A percentile compares a stretch with the other conserved stretches of the same genome.
Evolutionary conservation across 2,797 vertebrate genomes (phyloP).

Genomic region (Muscicapa comitata): DNA sequence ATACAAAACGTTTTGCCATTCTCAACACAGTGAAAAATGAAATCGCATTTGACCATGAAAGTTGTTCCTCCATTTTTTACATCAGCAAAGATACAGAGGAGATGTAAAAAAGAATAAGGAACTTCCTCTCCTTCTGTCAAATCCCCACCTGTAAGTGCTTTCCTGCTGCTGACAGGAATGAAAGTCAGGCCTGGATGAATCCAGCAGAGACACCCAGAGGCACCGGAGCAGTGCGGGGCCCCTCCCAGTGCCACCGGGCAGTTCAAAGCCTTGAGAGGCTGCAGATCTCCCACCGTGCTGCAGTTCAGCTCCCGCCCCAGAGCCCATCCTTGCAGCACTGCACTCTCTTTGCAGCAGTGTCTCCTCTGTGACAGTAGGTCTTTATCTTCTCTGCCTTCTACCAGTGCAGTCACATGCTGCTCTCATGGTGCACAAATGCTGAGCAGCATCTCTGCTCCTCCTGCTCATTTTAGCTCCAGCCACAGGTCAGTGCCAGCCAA

Average conservation of each 20-base stretch:
- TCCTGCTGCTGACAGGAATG: conserved; percentile 15
- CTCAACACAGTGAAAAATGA: background rate
- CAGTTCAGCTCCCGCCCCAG: background rate
- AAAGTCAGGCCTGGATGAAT: conserved; percentile 1
- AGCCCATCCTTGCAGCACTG: background rate
- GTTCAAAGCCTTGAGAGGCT: background rate
- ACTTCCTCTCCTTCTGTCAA: background rate
- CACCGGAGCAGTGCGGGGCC: background rate
- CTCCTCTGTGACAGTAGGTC: background rate
- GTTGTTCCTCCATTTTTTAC: background rate
- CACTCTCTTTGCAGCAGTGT: background rate
- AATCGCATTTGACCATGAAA: background rate
- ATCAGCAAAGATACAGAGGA: background rate
- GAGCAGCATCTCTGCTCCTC: background rate
- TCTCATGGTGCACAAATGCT: fast-evolving
- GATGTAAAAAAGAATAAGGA: background rate
- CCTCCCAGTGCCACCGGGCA: background rate
- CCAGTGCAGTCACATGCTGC: background rate
- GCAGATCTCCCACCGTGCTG: background rate
- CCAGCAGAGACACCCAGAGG: background rate
- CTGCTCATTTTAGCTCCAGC: background rate
- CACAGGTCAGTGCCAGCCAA: background rate
- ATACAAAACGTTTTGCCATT: background rate
- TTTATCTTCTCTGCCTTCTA: background rate
- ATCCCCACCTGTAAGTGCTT: background rate